Evolutionary conservation across 2,888 invertebrate species (phyloP), one percentile per base, ranked within the genome.

Genomic region (Dryocosmus kuriphilus): DNA sequence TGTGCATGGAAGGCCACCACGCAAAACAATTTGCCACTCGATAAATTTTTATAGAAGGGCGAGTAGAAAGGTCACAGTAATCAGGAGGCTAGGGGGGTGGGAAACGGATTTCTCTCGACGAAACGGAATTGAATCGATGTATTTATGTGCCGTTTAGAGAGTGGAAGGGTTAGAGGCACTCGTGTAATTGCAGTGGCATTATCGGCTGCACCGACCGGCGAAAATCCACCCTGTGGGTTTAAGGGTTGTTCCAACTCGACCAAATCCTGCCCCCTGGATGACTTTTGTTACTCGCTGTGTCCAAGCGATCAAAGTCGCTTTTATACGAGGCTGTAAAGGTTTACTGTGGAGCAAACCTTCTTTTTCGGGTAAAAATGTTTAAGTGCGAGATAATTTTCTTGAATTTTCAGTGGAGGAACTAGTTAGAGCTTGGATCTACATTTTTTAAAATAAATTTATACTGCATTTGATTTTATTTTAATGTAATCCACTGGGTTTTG

Each of bases 1-100:
- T 85, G 83, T 81, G 81, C 79, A 82, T 79, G 82, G 84, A 86
- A 88, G 86, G 87, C 86, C 86, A 86, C 85, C 87, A 88, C 89
- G 90, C 90, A 89, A 91, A 91, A 91, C 91, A 91, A 91, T 91
- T 91, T 91, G 87, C 91, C 91, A 91, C 91, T 91, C 91, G 91
- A 91, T 91, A 91, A 91, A 91, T 91, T 91, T 91, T 91, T 91
- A 86, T 85, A 85, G 85, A 85, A 86, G 85, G 84, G 84, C 83
- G 82, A 84, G 76, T 80, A 80, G 79, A 81, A 77, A 60, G 85
- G 71, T 77, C 75, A 78, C 78, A 77, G 80, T 79, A 77, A 79
- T 57, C 79, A 57, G 79, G 79, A 63, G 74, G 79, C 79, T 81
- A 77, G 82, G 79, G 79, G 71, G 74, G 79, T 79, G 81, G 78